Conservation (phyloP, 2,113 vertebrate species). For the Gobio gobio region DNA sequence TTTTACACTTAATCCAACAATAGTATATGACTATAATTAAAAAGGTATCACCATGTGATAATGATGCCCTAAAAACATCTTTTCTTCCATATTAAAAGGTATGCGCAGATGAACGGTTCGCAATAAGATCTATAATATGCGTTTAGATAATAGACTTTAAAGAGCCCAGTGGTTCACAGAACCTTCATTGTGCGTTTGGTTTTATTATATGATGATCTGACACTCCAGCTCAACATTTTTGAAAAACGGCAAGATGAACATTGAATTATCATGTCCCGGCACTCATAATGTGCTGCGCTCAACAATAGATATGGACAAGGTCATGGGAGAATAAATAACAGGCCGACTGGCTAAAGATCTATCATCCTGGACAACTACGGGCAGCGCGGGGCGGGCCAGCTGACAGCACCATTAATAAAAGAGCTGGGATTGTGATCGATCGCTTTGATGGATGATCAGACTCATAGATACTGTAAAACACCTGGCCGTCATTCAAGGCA, state of each 20-base stretch:
- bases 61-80: too few species aligned
- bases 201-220: slow-evolving; percentile 58
- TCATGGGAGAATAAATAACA: slow-evolving; percentile 93
- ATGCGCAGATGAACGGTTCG: too few species aligned
- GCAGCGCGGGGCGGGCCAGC: slow-evolving; percentile 79
- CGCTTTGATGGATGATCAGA: slow-evolving; percentile 89
- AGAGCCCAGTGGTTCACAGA: neutral
- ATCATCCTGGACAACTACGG: slow-evolving; percentile 87
- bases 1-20: too few species aligned
- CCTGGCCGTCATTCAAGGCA: slow-evolving; percentile 79
- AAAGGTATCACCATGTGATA: too few species aligned
- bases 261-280: slow-evolving; percentile 86
- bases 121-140: too few species aligned
- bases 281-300: slow-evolving; percentile 87
- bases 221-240: slow-evolving; percentile 62
- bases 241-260: slow-evolving; percentile 80
- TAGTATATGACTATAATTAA: too few species aligned
- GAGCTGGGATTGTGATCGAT: slow-evolving; percentile 85
- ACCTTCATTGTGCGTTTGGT: slow-evolving; percentile 38
- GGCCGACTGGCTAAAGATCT: slow-evolving; percentile 84
- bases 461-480: slow-evolving; percentile 91
- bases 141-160: neutral
- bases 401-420: slow-evolving; percentile 95
- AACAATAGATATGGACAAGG: slow-evolving; percentile 91
- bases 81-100: too few species aligned